These are phyloP conservation scores for Lordiphosa fenestrarum DNA, from an alignment of 2,888 invertebrate species.

Conservation along the genomic window DNA sequence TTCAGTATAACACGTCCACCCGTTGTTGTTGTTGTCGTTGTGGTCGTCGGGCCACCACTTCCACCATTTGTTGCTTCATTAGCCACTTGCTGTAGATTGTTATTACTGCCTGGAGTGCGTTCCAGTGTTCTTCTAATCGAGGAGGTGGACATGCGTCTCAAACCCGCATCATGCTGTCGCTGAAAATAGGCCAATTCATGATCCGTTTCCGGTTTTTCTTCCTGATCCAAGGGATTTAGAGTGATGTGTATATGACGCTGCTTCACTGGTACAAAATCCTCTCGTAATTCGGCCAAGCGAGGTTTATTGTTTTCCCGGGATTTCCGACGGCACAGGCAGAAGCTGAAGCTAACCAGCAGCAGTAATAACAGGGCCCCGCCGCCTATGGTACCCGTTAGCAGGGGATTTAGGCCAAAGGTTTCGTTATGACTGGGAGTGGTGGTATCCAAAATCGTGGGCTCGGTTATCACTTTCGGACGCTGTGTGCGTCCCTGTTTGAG, in stretches of 20 bases:
- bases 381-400: constrained; percentile 78
- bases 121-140: constrained; percentile 64
- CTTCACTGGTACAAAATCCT: constrained; percentile 61
- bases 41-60: constrained; percentile 11
- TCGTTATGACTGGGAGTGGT: constrained; percentile 75
- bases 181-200: constrained; percentile 60
- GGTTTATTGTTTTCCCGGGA: constrained; percentile 73
- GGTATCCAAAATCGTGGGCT: constrained; percentile 64
- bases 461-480: constrained; percentile 69
- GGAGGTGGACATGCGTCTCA: constrained; percentile 59
- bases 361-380: constrained; percentile 76
- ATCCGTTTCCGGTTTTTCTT: constrained; percentile 54
- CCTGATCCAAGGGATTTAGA: constrained; percentile 79
- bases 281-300: constrained; percentile 73
- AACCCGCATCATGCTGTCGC: constrained; percentile 44
- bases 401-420: constrained; percentile 73
- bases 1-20: constrained; percentile 57
- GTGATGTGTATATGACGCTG: constrained; percentile 79
- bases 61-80: constrained; percentile 35
- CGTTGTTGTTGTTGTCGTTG: constrained; percentile 7
- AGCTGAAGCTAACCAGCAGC: constrained; percentile 71
- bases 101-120: constrained; percentile 45
- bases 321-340: constrained; percentile 78
- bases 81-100: constrained; percentile 56
- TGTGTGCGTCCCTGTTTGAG: constrained; percentile 86